These are phyloP conservation scores for Volucella zonaria DNA, from an alignment of 2,888 invertebrate species.

Conservation along the genomic window DNA sequence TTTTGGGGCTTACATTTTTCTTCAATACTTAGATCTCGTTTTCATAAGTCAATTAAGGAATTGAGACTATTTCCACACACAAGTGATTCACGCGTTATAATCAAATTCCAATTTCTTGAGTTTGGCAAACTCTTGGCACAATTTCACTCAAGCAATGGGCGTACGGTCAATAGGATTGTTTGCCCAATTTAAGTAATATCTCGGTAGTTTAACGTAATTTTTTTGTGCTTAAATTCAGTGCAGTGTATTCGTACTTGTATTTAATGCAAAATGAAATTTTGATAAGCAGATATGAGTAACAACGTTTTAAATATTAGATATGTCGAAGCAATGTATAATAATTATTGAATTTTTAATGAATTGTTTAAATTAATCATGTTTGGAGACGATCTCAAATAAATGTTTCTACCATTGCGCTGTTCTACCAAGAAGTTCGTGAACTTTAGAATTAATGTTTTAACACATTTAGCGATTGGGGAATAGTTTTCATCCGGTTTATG, in stretches of 20 bases:
- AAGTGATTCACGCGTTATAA: neutral
- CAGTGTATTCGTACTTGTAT: neutral
- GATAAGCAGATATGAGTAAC: too few relatives aligned
- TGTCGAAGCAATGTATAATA: too few relatives aligned
- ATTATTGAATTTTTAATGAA: too few relatives aligned
- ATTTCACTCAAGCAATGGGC: conserved; percentile 13
- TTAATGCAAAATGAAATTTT: neutral
- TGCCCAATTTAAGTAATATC: conserved; percentile 4
- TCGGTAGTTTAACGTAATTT: neutral
- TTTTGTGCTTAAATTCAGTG: neutral
- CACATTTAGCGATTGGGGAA: too few relatives aligned
- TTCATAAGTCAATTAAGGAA: conserved; percentile 29
- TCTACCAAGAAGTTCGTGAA: too few relatives aligned
- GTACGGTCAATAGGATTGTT: conserved; percentile 8
- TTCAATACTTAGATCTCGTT: neutral
- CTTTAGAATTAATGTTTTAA: too few relatives aligned
- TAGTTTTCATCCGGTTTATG: too few relatives aligned
- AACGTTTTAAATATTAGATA: too few relatives aligned
- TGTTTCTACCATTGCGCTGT: too few relatives aligned
- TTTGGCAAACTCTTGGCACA: neutral
- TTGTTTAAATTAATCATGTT: too few relatives aligned
- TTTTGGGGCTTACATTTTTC: conserved; percentile 11
- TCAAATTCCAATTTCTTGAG: neutral
- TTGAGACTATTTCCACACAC: conserved; percentile 23
- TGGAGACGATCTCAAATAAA: too few relatives aligned